phyloP scores from a whole-genome alignment of 2,113 vertebrate species.

The Odobenus rosmarus region DNA sequence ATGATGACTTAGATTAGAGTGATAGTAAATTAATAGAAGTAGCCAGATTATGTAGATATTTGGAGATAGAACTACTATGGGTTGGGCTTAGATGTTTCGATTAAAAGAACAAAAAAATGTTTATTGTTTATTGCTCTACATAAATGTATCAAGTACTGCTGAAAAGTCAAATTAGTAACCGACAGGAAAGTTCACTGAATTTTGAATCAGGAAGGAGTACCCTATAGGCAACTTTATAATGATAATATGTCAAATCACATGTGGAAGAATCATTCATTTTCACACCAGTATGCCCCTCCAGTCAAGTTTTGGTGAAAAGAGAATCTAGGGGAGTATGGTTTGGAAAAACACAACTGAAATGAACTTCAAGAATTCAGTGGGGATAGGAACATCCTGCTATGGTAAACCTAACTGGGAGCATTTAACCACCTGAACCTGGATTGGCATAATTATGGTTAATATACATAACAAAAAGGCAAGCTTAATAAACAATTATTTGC shows the following conservation, averaged over 20 bases:
- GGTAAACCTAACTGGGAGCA: background rate
- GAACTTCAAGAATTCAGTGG: background rate
- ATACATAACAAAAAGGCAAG: background rate
- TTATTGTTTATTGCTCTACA: background rate
- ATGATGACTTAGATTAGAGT: background rate
- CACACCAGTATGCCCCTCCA: rapidly evolving
- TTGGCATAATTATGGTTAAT: background rate
- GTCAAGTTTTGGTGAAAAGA: background rate
- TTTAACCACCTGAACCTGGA: background rate
- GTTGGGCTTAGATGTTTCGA: background rate
- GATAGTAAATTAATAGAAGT: background rate
- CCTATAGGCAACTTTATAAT: background rate
- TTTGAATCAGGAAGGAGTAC: background rate
- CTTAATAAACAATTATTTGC: background rate
- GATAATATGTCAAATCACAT: background rate
- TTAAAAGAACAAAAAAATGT: background rate
- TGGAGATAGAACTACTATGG: background rate
- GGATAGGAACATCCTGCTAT: rapidly evolving
- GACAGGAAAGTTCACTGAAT: background rate
- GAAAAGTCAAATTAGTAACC: background rate
- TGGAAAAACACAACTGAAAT: background rate
- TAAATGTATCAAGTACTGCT: background rate
- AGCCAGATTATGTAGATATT: background rate
- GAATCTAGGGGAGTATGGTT: background rate
- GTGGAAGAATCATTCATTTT: background rate